Evolutionary conservation across 2,888 invertebrate species (phyloP), one percentile per base, ranked within the genome.

Genomic region (Noctua fimbriata): DNA sequence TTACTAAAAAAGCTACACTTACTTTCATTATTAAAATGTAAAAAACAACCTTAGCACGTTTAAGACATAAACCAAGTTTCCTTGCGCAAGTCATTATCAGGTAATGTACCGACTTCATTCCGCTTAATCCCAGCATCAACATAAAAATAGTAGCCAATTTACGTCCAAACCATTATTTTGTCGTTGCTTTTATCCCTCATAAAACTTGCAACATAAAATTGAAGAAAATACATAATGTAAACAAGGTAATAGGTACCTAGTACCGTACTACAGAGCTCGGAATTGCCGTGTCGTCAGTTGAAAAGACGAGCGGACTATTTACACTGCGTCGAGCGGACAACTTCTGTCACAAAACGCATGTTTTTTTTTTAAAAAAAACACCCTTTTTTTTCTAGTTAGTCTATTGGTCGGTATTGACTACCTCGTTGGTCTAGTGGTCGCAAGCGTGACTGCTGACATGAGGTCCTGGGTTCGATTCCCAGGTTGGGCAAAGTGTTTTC

Each of bases 141-240:
- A 65, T 87, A 69, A 84, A 86, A 84, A 80, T 84, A 76, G 76
- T 84, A 87, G 69, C 52, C 55, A 87, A 80, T 87, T 84, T 85
- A 80, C 69, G 14, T 85, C 24, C 14, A 47, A 72, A 58, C 69
- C 84, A 80, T 87, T 76, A 87, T 72, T 72, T 49, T 65, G 71
- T 63, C 69, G 36, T 74, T 49, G 69, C 14, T 87, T 79, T 76
- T 84, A 80, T 74, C 72, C 72, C 63, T 49, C 78, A 76, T 81
- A 73, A 87, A 86, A 87, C 75, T 78, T 85, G 66, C 63, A 63
- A 73, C 67, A 63, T 81, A 69, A 87, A 87, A 87, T 87, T 84
- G 18, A 73, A 76, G 79, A 66, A 71, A 84, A 84, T 75, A 41
- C 41, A 41, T 41, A 69, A 84, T 84, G 80, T 78, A 86, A 87